phyloP scores from a whole-genome alignment of 2,113 vertebrate genomes.

The Acrocephalus arundinaceus region DNA sequence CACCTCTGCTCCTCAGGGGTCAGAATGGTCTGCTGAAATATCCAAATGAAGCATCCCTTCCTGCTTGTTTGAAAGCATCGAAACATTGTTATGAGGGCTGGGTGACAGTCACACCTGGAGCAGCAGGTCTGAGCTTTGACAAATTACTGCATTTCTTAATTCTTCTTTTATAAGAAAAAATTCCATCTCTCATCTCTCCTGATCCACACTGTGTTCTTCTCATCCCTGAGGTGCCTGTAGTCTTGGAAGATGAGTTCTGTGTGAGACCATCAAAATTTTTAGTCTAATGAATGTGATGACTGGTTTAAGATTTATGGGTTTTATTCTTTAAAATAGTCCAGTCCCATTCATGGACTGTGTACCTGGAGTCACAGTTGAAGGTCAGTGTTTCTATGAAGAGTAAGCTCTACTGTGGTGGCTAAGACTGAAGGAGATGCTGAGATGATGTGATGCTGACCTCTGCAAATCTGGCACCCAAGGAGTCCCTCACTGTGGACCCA shows the following conservation, averaged over 20 bases:
- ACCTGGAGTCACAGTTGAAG: background rate
- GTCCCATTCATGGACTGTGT: background rate
- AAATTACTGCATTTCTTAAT: background rate
- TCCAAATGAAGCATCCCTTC: background rate
- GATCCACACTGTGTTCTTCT: background rate
- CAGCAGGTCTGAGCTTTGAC: background rate
- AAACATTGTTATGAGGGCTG: background rate
- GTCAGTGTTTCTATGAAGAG: background rate
- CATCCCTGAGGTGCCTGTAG: background rate
- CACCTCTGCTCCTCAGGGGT: background rate
- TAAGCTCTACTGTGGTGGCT: background rate
- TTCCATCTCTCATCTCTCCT: background rate
- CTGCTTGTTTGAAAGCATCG: background rate
- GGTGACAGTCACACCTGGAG: background rate
- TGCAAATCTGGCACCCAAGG: background rate
- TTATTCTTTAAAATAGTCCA: background rate
- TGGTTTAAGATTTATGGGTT: background rate
- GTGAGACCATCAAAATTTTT: background rate
- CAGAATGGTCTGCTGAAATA: background rate
- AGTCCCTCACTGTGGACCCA: background rate
- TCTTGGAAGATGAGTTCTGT: background rate
- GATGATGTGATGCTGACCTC: background rate
- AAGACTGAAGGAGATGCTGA: background rate
- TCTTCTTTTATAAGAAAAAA: background rate
- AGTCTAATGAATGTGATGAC: accelerated